Percentiles rank a stretch among this genome's conserved stretches.
Conservation (phyloP, 2,888 invertebrate genomes). For the Dendrolimus pini region DNA sequence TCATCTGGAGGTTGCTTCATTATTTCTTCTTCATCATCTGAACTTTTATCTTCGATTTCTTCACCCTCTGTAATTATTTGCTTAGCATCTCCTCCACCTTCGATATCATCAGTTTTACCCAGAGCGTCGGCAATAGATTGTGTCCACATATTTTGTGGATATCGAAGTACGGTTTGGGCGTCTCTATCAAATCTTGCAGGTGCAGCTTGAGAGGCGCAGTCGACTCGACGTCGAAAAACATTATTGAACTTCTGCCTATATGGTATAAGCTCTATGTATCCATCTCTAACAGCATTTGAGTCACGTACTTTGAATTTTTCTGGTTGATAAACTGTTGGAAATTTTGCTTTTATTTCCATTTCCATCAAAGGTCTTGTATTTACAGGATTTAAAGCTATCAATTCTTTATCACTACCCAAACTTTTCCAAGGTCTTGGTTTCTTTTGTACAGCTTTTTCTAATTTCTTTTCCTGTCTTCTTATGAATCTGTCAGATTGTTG, state of each 20-base stretch:
- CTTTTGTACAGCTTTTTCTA: constrained; percentile 76
- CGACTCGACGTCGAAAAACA: constrained; percentile 74
- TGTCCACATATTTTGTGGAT: constrained; percentile 82
- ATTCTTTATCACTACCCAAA: constrained; percentile 81
- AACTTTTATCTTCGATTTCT: constrained; percentile 24
- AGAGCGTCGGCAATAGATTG: constrained; percentile 74
- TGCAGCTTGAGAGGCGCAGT: constrained; percentile 76
- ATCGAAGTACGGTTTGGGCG: constrained; percentile 82
- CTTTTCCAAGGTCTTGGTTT: constrained; percentile 75
- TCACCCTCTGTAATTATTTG: constrained; percentile 26
- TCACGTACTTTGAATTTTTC: constrained; percentile 71
- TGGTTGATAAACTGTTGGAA: constrained; percentile 66
- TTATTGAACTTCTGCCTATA: constrained; percentile 75
- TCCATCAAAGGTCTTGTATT: constrained; percentile 78
- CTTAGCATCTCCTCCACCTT: constrained; percentile 45
- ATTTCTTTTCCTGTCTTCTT: constrained; percentile 73
- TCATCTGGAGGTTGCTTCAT: constrained; percentile 37
- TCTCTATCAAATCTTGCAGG: constrained; percentile 56
- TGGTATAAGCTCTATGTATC: constrained; percentile 80
- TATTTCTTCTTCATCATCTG: constrained; percentile 24
- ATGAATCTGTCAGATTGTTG: constrained; percentile 70
- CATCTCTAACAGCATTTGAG: constrained; percentile 78
- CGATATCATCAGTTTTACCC: constrained; percentile 33
- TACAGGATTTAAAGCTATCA: constrained; percentile 69
- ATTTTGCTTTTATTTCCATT: constrained; percentile 81